A percentile compares a stretch with the other conserved stretches of the same genome.
phyloP scores from a whole-genome alignment of 2,113 vertebrate genomes.

The Falco punctatus region DNA sequence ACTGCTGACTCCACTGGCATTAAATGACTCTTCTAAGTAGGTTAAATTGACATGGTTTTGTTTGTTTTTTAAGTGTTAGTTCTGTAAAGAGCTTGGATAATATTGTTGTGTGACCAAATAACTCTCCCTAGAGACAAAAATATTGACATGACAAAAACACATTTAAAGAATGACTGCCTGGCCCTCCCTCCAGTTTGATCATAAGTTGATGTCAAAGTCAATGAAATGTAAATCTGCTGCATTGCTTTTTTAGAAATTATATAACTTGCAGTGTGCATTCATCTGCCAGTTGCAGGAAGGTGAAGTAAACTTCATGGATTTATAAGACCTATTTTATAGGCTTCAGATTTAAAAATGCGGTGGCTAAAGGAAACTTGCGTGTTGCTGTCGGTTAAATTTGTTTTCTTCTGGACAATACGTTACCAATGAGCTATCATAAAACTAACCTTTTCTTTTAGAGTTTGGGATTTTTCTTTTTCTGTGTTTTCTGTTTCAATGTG shows the following conservation, averaged over 20 bases:
- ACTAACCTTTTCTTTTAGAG: background rate
- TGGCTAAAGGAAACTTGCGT: background rate
- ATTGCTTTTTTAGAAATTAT: background rate
- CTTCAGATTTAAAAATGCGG: background rate
- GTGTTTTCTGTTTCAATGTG: background rate
- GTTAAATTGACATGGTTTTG: slow-evolving; percentile 7
- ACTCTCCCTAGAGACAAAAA: slow-evolving; percentile 36
- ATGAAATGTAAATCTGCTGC: background rate
- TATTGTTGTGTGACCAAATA: slow-evolving; percentile 37
- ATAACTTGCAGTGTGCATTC: background rate
- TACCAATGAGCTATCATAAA: background rate
- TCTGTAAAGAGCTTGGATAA: slow-evolving; percentile 18
- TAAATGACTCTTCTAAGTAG: background rate
- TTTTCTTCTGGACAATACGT: background rate
- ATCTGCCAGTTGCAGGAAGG: background rate
- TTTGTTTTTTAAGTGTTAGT: background rate
- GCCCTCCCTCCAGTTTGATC: background rate
- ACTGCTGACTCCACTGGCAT: background rate
- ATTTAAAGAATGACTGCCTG: background rate
- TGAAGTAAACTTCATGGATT: background rate
- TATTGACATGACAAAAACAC: slow-evolving; percentile 2
- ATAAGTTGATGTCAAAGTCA: background rate
- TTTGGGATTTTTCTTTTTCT: background rate
- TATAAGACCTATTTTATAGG: background rate
- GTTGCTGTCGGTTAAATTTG: background rate